Percentiles rank a stretch among this genome's conserved stretches.
phyloP scores from a whole-genome alignment of 2,797 vertebrate species.

The Perodicticus potto region DNA sequence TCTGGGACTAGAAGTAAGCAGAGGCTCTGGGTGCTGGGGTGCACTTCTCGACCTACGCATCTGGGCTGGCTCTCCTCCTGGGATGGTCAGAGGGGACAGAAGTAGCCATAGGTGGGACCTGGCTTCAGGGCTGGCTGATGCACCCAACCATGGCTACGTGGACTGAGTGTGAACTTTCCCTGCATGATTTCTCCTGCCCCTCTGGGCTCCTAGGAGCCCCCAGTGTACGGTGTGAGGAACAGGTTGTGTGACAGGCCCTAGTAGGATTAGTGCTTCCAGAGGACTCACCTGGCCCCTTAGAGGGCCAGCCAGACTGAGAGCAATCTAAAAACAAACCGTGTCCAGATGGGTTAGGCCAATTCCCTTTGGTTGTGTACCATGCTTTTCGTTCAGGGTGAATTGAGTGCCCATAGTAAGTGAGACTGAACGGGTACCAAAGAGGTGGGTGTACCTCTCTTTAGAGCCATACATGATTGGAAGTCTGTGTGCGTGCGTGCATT shows the following conservation, averaged over 20 bases:
- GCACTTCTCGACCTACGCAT: not conserved
- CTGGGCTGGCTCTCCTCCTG: not conserved
- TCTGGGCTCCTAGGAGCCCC: not conserved
- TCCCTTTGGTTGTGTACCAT: not conserved
- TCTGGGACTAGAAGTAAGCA: conserved; percentile 19
- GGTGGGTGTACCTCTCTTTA: not conserved
- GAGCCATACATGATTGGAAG: not conserved
- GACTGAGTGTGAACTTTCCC: not conserved
- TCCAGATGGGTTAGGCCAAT: not conserved
- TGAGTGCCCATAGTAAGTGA: not conserved
- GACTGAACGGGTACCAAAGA: not conserved
- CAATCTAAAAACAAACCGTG: not conserved
- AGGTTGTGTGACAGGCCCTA: not conserved
- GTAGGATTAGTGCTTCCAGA: not conserved
- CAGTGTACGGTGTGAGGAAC: not conserved
- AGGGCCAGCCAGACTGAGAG: not conserved
- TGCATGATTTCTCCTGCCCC: not conserved
- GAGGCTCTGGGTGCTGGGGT: not conserved
- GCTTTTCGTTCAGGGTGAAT: not conserved
- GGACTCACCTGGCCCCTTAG: not conserved
- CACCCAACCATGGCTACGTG: not conserved
- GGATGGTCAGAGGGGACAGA: not conserved
- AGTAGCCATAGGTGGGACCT: not conserved
- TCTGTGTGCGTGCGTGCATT: not conserved
- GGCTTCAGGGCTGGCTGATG: too few relatives aligned